phyloP scores from a whole-genome alignment of 2,113 vertebrate genomes.

The Tragelaphus imberbis region DNA sequence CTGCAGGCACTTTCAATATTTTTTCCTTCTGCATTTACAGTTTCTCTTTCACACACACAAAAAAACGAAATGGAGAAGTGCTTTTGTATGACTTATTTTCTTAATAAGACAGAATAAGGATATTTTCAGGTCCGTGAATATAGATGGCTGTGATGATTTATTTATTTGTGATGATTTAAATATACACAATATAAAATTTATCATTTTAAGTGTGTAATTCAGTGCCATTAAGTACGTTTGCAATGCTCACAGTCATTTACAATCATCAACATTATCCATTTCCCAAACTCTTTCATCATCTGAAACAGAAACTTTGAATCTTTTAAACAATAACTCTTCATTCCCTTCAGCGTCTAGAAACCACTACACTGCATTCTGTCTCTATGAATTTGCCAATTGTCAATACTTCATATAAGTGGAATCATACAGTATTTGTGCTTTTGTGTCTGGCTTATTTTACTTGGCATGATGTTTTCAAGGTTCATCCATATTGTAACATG shows the following conservation, averaged over 20 bases:
- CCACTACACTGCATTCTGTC: not conserved
- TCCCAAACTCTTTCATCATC: not conserved
- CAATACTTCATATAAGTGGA: not conserved
- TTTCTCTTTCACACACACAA: not conserved
- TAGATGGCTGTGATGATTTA: not conserved
- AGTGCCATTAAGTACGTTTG: not conserved
- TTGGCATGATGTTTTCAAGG: not conserved
- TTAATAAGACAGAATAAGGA: not conserved
- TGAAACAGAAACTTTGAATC: not conserved
- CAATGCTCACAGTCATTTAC: not conserved
- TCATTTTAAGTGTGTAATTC: not conserved
- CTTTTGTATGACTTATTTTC: not conserved
- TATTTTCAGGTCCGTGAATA: not conserved
- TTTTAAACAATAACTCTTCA: not conserved
- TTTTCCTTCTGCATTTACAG: not conserved
- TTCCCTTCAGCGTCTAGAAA: not conserved
- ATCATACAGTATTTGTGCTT: not conserved
- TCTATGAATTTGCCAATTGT: not conserved
- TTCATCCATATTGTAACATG: not conserved
- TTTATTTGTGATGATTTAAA: not conserved
- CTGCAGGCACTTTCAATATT: too few relatives aligned
- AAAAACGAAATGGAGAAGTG: not conserved
- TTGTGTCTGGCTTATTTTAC: not conserved
- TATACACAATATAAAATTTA: not conserved
- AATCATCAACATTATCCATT: not conserved